Evolutionary conservation across 2,113 vertebrate genomes (phyloP).

Genomic region (Columba livia): DNA sequence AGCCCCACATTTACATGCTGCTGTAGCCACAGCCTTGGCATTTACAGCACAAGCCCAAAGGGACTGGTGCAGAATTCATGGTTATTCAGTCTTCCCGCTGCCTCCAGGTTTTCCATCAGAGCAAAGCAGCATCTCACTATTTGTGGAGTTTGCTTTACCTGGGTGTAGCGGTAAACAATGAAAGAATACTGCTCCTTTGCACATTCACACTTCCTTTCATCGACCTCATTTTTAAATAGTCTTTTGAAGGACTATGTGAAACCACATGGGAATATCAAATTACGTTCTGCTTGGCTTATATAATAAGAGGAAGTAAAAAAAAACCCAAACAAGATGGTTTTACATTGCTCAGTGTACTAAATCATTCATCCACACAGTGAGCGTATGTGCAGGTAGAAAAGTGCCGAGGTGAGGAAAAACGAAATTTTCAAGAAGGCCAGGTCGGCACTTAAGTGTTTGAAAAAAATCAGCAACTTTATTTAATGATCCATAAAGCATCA

Average conservation of each 20-base stretch:
- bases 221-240: not conserved
- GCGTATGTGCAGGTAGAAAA: constrained; percentile 30
- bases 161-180: not conserved
- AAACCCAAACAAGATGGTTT: not conserved
- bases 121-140: not conserved
- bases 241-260: not conserved
- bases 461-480: constrained; percentile 50
- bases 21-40: not conserved
- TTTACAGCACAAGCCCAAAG: not conserved
- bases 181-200: not conserved
- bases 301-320: not conserved
- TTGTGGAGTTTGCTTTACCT: not conserved
- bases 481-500: constrained; percentile 14
- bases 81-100: not conserved
- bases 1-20: not conserved
- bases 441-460: constrained; percentile 40
- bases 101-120: not conserved
- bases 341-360: not conserved
- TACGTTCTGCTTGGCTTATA: not conserved
- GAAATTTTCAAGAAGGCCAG: constrained; percentile 2
- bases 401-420: not conserved
- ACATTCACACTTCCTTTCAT: not conserved
- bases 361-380: not conserved
- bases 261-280: not conserved
- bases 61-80: not conserved